These are phyloP conservation scores for Drosophila obscura DNA, from an alignment of 1,140 invertebrate species.

Conservation along the genomic window DNA sequence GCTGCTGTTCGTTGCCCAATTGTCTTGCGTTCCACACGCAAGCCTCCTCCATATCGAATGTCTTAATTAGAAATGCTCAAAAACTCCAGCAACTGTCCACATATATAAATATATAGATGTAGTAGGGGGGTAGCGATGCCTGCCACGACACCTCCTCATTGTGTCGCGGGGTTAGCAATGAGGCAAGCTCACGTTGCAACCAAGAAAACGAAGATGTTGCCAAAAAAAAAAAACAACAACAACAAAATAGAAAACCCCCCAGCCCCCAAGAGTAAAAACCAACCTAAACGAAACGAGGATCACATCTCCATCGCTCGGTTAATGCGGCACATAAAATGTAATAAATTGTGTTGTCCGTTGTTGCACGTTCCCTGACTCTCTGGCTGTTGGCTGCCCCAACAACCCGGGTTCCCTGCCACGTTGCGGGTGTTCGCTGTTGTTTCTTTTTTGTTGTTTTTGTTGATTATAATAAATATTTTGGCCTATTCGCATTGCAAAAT, in stretches of 20 bases:
- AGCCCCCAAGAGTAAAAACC: conserved; percentile 22
- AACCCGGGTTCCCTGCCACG: conserved; percentile 6
- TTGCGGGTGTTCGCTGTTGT: conserved; percentile 59
- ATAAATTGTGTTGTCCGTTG: conserved; percentile 73
- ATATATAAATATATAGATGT: conserved; percentile 44
- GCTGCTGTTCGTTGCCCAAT: conserved; percentile 58
- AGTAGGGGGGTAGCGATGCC: neutral
- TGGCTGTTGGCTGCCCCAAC: neutral
- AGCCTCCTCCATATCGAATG: conserved; percentile 73
- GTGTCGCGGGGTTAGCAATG: conserved; percentile 48
- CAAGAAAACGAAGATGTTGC: conserved; percentile 20
- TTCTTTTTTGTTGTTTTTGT: conserved; percentile 18
- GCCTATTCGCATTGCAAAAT: conserved; percentile 68
- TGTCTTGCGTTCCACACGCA: conserved; percentile 77
- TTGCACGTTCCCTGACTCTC: conserved; percentile 27
- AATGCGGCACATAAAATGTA: conserved; percentile 77
- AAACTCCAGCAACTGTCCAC: conserved; percentile 27
- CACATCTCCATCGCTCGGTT: conserved; percentile 70
- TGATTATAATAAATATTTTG: conserved; percentile 80
- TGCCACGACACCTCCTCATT: conserved; percentile 43
- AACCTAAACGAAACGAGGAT: conserved; percentile 60
- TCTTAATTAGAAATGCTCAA: conserved; percentile 80
- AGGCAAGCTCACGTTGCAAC: conserved; percentile 48
- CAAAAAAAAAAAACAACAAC: conserved; percentile 18
- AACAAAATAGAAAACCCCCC: conserved; percentile 3